phyloP scores from a whole-genome alignment of 2,113 vertebrate genomes.

The Sylvicapra grimmia region DNA sequence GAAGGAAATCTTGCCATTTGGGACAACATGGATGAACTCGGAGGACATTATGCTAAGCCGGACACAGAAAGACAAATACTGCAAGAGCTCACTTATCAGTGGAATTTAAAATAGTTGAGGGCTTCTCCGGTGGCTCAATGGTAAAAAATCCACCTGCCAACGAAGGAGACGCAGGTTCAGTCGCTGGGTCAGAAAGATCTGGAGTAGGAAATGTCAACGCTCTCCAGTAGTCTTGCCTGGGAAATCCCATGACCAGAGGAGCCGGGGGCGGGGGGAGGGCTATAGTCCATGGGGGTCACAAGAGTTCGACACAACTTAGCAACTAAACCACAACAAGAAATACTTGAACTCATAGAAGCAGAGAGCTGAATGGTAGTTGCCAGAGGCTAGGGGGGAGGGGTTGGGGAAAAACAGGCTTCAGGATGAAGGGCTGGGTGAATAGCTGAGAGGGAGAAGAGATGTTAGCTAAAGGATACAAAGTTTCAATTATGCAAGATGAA shows the following conservation, averaged over 20 bases:
- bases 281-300: not conserved
- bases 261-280: not conserved
- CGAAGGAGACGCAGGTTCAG: not conserved
- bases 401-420: not conserved
- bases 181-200: not conserved
- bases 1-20: not conserved
- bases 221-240: not conserved
- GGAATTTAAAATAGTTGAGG: not conserved
- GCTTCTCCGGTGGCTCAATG: not conserved
- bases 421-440: not conserved
- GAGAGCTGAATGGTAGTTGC: not conserved
- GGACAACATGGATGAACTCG: not conserved
- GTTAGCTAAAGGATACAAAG: not conserved
- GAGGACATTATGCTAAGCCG: not conserved
- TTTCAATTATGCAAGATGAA: not conserved
- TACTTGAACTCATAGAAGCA: not conserved
- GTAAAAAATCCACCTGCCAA: not conserved
- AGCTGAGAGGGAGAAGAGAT: not conserved
- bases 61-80: not conserved
- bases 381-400: not conserved
- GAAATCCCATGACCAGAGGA: not conserved
- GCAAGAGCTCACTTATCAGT: not conserved
- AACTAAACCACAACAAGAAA: not conserved
- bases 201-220: not conserved
- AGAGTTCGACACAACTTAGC: not conserved